These are phyloP conservation scores for Sinocyclocheilus maitianheensis DNA, from an alignment of 2,113 vertebrate species.

Conservation along the genomic window DNA sequence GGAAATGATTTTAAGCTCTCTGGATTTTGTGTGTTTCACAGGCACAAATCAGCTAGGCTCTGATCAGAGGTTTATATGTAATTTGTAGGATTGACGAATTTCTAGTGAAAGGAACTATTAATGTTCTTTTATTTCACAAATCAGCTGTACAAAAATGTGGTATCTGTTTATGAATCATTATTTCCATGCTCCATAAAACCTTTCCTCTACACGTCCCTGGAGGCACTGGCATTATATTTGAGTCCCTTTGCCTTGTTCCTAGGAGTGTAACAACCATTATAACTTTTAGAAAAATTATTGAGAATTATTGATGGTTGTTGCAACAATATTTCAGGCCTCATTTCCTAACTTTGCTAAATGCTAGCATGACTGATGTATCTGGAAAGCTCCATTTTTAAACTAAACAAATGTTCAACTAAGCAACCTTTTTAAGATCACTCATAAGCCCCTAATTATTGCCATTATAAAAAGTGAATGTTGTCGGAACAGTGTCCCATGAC, in stretches of 20 bases:
- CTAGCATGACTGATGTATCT: no score
- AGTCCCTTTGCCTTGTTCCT: not conserved
- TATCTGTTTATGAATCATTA: constrained; percentile 5
- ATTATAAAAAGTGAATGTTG: not conserved
- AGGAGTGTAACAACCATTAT: not conserved
- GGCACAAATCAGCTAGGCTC: not conserved
- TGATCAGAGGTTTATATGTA: not conserved
- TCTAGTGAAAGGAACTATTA: not conserved
- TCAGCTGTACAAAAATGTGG: not conserved
- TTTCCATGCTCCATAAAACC: not conserved
- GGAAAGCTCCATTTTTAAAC: no score
- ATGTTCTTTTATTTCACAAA: constrained; percentile 7
- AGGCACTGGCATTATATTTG: not conserved
- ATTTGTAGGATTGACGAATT: not conserved
- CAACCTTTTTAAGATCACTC: no score
- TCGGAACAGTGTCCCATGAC: not conserved
- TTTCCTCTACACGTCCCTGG: not conserved
- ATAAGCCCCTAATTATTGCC: not conserved
- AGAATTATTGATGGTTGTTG: no score
- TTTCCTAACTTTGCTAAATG: no score
- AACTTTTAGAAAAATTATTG: not conserved
- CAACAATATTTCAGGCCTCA: no score
- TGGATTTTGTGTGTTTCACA: not conserved
- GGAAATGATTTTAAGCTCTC: not conserved
- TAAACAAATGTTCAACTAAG: no score